Percentiles rank a stretch among this genome's conserved stretches.
These are phyloP conservation scores for Dromas ardeola DNA, from an alignment of 2,113 vertebrate species.

Conservation along the genomic window DNA sequence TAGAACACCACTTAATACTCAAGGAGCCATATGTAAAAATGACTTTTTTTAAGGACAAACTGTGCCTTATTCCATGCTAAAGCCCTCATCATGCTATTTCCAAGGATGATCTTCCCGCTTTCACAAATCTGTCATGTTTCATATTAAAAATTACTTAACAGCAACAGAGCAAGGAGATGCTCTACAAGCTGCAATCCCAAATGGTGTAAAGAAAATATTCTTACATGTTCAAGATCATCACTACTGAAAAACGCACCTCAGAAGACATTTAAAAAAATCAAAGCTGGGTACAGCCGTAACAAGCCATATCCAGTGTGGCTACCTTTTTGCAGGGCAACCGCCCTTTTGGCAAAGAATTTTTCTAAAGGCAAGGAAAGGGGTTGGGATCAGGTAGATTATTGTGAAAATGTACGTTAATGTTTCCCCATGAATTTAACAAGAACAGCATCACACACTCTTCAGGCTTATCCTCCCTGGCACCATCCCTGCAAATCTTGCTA, in stretches of 20 bases:
- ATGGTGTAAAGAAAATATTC: neutral
- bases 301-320: rapidly evolving
- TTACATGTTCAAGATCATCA: neutral
- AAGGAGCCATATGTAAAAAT: neutral
- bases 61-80: neutral
- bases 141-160: neutral
- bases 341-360: neutral
- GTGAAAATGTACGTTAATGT: neutral
- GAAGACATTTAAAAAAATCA: neutral
- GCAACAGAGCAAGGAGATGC: neutral
- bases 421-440: neutral
- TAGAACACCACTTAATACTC: neutral
- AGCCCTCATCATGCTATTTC: neutral
- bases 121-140: neutral
- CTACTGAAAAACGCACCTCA: neutral
- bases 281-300: too few species aligned
- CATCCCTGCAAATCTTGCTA: neutral
- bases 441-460: neutral
- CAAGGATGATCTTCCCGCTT: neutral
- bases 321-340: neutral
- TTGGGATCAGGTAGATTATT: neutral
- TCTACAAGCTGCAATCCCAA: neutral
- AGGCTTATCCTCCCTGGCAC: neutral
- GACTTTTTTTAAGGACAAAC: neutral
- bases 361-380: neutral